These are phyloP conservation scores for Quadriops clusia DNA, from an alignment of 2,888 invertebrate species.

Conservation along the genomic window DNA sequence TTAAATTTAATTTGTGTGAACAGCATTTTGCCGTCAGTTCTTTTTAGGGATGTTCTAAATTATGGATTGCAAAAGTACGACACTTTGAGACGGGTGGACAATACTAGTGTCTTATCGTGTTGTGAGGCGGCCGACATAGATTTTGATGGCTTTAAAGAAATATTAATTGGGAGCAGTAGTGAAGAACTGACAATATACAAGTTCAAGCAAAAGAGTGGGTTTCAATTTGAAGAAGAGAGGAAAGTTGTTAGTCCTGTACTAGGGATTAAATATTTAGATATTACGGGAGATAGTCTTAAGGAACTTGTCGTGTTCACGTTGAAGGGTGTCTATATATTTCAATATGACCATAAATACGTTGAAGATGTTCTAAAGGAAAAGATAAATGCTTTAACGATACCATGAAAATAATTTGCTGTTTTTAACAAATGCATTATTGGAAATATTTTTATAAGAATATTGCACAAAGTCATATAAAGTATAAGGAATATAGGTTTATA, in stretches of 20 bases:
- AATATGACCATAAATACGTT: conserved; percentile 21
- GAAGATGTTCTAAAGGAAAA: too few relatives aligned
- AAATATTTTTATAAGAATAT: too few relatives aligned
- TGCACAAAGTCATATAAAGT: background rate
- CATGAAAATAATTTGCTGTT: too few relatives aligned
- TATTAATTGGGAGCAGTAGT: conserved; percentile 54
- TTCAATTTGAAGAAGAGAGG: conserved; percentile 41
- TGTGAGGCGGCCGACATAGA: conserved; percentile 54
- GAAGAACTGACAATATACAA: conserved; percentile 44
- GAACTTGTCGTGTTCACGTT: conserved; percentile 53
- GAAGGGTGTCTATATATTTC: conserved; percentile 54
- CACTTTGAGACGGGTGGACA: conserved; percentile 40
- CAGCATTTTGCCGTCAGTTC: conserved; percentile 43
- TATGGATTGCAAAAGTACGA: conserved; percentile 38
- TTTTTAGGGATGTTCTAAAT: conserved; percentile 42
- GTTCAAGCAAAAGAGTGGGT: conserved; percentile 29
- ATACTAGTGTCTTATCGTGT: conserved; percentile 47
- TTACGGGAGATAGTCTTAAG: conserved; percentile 54
- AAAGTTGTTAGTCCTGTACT: conserved; percentile 50
- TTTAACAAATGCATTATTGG: too few relatives aligned
- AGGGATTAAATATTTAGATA: conserved; percentile 47
- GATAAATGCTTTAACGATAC: too few relatives aligned
- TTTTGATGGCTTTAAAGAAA: conserved; percentile 57
- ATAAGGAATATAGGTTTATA: too few relatives aligned
- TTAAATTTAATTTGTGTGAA: conserved; percentile 46